Conservation (phyloP, 2,797 vertebrate species). For the Enteromius treurensis region DNA sequence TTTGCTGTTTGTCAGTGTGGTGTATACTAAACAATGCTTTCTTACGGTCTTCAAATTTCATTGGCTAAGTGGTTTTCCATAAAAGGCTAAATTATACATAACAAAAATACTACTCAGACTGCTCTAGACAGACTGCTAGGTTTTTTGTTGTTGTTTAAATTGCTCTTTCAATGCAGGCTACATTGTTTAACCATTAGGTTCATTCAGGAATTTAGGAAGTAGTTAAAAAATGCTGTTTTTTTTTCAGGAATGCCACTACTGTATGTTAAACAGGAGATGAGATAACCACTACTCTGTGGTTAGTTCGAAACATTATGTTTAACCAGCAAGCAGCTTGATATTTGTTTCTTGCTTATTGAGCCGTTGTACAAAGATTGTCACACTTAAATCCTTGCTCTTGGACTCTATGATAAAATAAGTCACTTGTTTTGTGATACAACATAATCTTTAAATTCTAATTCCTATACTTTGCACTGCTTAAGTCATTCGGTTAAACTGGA, state of each 20-base stretch:
- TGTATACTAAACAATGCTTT: neutral
- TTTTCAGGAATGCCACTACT: neutral
- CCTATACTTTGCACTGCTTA: neutral
- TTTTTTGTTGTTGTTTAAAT: neutral
- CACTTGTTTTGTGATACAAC: neutral
- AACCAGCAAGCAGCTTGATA: neutral
- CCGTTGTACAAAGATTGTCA: neutral
- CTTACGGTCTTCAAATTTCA: neutral
- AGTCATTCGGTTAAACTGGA: neutral
- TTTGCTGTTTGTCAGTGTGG: neutral
- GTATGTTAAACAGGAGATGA: neutral
- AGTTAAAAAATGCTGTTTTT: neutral
- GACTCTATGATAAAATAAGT: neutral
- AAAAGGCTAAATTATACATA: neutral
- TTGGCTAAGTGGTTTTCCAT: neutral
- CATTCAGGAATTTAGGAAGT: neutral
- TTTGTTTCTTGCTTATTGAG: neutral
- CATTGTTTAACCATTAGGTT: neutral
- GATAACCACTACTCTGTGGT: neutral
- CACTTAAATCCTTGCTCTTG: neutral
- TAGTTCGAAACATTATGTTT: neutral
- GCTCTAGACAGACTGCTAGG: neutral
- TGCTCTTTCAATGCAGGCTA: neutral
- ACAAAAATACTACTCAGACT: neutral
- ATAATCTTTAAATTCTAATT: neutral